Conservation (phyloP, 2,797 vertebrate species). For the Vultur gryphus region DNA sequence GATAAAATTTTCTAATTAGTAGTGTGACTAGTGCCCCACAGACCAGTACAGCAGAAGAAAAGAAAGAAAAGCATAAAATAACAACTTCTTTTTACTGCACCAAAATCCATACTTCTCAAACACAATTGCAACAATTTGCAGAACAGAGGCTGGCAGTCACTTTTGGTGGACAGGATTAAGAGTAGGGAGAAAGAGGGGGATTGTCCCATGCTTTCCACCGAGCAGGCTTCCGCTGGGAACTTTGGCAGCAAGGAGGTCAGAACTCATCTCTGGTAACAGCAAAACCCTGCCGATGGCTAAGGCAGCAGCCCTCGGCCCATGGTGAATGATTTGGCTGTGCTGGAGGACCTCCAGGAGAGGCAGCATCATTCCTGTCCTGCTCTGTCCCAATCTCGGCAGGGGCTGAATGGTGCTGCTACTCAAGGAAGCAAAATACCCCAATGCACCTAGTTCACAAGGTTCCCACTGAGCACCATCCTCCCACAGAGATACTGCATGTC, state of each 20-base stretch:
- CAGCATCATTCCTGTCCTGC: background rate
- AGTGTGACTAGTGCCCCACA: background rate
- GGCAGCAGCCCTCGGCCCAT: background rate
- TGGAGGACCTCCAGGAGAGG: background rate
- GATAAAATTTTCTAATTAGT: background rate
- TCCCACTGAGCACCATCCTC: accelerated
- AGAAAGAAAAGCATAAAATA: background rate
- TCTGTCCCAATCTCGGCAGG: background rate
- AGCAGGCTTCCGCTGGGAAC: background rate
- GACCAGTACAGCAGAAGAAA: background rate
- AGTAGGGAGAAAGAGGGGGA: background rate
- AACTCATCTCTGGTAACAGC: background rate
- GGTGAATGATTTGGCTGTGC: accelerated
- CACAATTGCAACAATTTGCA: background rate
- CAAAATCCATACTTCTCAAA: background rate
- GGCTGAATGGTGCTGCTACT: background rate
- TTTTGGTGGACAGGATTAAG: background rate
- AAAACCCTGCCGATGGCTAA: background rate
- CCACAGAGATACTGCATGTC: background rate
- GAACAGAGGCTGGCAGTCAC: background rate
- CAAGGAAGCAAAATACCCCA: background rate
- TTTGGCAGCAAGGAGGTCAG: background rate
- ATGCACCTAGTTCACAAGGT: accelerated
- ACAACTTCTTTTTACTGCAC: background rate
- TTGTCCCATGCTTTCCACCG: background rate